Base-by-base conservation (phyloP, 2,888 invertebrate species). In the Cephus pygmeus region DNA sequence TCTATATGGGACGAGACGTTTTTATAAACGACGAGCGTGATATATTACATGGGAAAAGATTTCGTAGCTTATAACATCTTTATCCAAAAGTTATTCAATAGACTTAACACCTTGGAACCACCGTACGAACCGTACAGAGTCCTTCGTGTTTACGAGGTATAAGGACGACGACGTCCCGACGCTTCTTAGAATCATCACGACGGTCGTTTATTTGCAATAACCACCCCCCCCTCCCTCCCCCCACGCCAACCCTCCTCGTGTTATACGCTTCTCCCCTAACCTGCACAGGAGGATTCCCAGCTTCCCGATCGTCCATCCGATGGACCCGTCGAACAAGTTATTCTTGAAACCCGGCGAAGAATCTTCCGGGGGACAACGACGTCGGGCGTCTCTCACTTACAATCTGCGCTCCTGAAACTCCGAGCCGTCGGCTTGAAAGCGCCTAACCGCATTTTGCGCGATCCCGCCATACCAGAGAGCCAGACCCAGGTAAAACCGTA, bases 391-490 rank as follows among this genome's bases (percentile, higher is more conserved):
- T 23, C 56, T 56, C 56, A 56, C 56, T 56, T 56, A 56, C 56
- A 23, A 56, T 23, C 56, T 34, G 71, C 71, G 33, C 34, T 71
- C 71, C 34, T 34, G 31, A 71, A 71, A 71, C 71, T 31, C 71
- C 71, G 31, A 23, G 31, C 71, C 71, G 71, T 71, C 71, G 71
- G 31, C 71, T 12, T 15, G n/a, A 34, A 33, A 71, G 71, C 31
- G 71, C 31, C 71, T 31, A 31, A 73, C 75, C 75, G 84, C 87
- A 89, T 89, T 87, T 88, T 83, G 84, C 83, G 79, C 86, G 85
- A 86, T 87, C 86, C 86, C 84, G 85, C 86, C 87, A 85, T 88
- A 87, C 87, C 87, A 84, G 73, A 75, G 82, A 23, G 9, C 23
- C 56, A 75, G 82, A 23, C 23, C 9, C 56, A 56, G 56, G 23